A percentile compares a stretch with the other conserved stretches of the same genome.
Evolutionary conservation across 2,888 invertebrate genomes (phyloP).

Genomic region (Odontocerum albicorne): DNA sequence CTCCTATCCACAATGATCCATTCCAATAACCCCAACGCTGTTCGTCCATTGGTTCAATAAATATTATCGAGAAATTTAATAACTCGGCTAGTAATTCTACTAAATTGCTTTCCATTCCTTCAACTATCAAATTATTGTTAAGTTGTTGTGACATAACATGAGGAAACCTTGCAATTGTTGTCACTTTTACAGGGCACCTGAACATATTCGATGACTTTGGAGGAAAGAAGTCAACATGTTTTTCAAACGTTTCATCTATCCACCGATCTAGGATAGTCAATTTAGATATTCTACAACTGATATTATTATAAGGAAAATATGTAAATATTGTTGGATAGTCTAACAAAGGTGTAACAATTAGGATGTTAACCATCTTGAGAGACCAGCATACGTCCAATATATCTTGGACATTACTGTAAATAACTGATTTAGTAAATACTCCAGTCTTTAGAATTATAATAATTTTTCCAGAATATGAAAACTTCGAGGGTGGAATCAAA

Average conservation of each 20-base stretch:
- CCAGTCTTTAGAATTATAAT: slow-evolving; percentile 20
- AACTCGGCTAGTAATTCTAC: slow-evolving; percentile 15
- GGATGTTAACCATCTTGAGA: slow-evolving; percentile 23
- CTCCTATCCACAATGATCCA: slow-evolving; percentile 27
- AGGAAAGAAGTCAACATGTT: slow-evolving; percentile 17
- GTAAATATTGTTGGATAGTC: slow-evolving; percentile 15
- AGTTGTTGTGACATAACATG: slow-evolving; percentile 11
- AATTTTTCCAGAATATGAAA: slow-evolving; percentile 22
- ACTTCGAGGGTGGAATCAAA: slow-evolving; percentile 8
- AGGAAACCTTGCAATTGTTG: slow-evolving; percentile 19
- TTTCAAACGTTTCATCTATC: slow-evolving; percentile 23
- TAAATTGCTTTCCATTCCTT: slow-evolving; percentile 26
- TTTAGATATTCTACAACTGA: slow-evolving; percentile 14
- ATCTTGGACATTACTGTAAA: slow-evolving; percentile 13
- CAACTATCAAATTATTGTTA: neutral
- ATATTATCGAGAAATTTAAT: slow-evolving; percentile 23
- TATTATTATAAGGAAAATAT: slow-evolving; percentile 24
- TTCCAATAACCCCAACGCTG: slow-evolving; percentile 27
- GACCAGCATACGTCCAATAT: slow-evolving; percentile 25
- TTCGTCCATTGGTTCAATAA: slow-evolving; percentile 17
- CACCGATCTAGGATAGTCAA: slow-evolving; percentile 25
- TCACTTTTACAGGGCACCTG: slow-evolving; percentile 19
- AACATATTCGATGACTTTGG: slow-evolving; percentile 19
- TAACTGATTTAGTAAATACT: neutral
- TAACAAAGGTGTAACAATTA: slow-evolving; percentile 12